These are phyloP conservation scores for Karalla daura DNA, from an alignment of 2,797 vertebrate genomes.

Conservation along the genomic window DNA sequence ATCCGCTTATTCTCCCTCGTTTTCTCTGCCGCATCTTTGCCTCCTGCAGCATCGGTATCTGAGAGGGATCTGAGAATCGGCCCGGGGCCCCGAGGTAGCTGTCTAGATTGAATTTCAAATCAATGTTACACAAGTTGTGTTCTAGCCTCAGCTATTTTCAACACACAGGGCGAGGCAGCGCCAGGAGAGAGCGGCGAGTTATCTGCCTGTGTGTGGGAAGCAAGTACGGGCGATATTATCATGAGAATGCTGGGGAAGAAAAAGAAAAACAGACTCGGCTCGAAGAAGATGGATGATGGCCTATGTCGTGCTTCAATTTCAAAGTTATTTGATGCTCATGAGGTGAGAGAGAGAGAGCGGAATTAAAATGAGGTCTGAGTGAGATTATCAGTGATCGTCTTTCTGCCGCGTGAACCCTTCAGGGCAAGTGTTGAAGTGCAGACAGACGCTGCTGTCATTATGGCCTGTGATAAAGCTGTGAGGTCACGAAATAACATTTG, in stretches of 20 bases:
- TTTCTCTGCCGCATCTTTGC: not conserved
- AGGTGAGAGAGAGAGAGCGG: slow-evolving; percentile 33
- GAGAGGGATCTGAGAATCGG: slow-evolving; percentile 50
- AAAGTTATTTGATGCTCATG: slow-evolving; percentile 51
- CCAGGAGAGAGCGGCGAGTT: slow-evolving; percentile 56
- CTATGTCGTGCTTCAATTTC: slow-evolving; percentile 44
- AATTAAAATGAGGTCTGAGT: slow-evolving; percentile 34
- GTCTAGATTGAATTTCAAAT: slow-evolving; percentile 78
- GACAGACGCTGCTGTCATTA: slow-evolving; percentile 26
- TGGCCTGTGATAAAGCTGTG: slow-evolving; percentile 10
- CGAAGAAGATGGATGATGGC: slow-evolving; percentile 51
- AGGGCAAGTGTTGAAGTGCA: slow-evolving; percentile 12
- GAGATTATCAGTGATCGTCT: slow-evolving; percentile 26
- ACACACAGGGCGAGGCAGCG: slow-evolving; percentile 52
- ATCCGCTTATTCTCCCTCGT: slow-evolving; percentile 34
- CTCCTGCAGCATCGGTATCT: slow-evolving; percentile 32
- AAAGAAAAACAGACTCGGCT: slow-evolving; percentile 38
- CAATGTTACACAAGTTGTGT: slow-evolving; percentile 73
- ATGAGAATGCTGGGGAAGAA: too few relatives aligned
- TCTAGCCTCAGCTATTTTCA: slow-evolving; percentile 69
- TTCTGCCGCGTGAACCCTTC: slow-evolving; percentile 13
- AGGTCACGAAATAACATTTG: not conserved
- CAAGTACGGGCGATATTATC: slow-evolving; percentile 49
- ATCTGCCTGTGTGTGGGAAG: slow-evolving; percentile 74
- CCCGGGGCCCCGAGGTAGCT: slow-evolving; percentile 51